These are phyloP conservation scores for Baccha elongata DNA, from an alignment of 2,888 invertebrate genomes.

Conservation along the genomic window DNA sequence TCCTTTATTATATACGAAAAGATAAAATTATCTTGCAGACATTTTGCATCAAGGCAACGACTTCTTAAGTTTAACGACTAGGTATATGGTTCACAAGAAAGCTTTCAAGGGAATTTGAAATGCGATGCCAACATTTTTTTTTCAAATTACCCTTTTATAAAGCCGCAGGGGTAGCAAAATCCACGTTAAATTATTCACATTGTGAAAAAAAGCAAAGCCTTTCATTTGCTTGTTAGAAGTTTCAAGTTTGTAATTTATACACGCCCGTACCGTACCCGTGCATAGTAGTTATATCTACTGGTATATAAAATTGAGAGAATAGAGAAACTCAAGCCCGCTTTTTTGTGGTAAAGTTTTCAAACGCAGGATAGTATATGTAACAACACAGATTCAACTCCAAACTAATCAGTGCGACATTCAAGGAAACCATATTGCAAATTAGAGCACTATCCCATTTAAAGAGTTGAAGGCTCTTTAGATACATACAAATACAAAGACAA, in stretches of 20 bases:
- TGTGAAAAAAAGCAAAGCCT: background rate
- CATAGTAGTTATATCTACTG: background rate
- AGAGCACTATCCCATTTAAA: background rate
- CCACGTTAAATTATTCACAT: slow-evolving; percentile 3
- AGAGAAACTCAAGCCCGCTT: background rate
- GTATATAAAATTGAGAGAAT: background rate
- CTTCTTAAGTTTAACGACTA: slow-evolving; percentile 4
- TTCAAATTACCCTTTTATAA: background rate
- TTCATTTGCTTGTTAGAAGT: background rate
- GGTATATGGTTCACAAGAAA: background rate
- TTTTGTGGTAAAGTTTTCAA: background rate
- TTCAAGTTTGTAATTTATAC: background rate
- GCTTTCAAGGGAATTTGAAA: background rate
- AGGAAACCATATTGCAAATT: background rate
- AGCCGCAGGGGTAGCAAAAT: background rate
- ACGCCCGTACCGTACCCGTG: background rate
- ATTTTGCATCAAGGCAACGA: slow-evolving; percentile 11
- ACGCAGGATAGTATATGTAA: background rate
- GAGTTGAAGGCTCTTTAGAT: background rate
- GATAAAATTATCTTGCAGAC: slow-evolving; percentile 7
- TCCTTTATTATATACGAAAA: background rate
- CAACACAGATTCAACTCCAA: background rate
- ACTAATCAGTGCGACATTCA: background rate
- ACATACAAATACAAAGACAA: background rate
- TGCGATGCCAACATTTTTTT: slow-evolving; percentile 11